A percentile compares a stretch with the other conserved stretches of the same genome.
Evolutionary conservation across 2,797 vertebrate genomes (phyloP).

Genomic region (Allobates femoralis): DNA sequence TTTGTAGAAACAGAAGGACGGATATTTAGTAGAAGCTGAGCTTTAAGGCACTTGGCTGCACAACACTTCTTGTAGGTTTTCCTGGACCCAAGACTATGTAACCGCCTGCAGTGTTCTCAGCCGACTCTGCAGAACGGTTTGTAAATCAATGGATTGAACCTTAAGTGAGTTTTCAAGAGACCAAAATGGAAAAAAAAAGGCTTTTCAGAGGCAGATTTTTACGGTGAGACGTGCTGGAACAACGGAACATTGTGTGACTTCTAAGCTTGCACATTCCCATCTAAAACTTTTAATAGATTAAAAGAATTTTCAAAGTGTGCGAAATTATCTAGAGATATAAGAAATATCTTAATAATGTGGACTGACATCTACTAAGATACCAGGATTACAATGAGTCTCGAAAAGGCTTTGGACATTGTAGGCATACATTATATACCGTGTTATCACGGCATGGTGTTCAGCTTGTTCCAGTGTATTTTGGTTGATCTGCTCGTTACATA

Average conservation of each 20-base stretch:
- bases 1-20: slow-evolving; percentile 30
- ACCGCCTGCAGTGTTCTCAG: slow-evolving; percentile 48
- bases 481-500: too few species aligned
- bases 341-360: neutral
- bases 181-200: slow-evolving; percentile 5
- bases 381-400: neutral
- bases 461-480: too few species aligned
- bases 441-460: neutral
- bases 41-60: slow-evolving; percentile 34
- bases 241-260: slow-evolving; percentile 29
- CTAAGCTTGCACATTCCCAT: slow-evolving; percentile 4
- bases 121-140: slow-evolving; percentile 38
- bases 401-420: neutral
- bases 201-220: slow-evolving; percentile 42
- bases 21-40: slow-evolving; percentile 11
- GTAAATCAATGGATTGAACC: slow-evolving; percentile 50
- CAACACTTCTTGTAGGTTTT: slow-evolving; percentile 49
- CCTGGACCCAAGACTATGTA: slow-evolving; percentile 35
- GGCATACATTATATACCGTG: neutral
- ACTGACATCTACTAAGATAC: neutral
- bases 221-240: neutral
- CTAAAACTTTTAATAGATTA: neutral
- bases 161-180: slow-evolving; percentile 47
- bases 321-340: neutral
- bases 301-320: neutral